Evolutionary conservation across 2,113 vertebrate species (phyloP).

Genomic region (Phalacrocorax aristotelis): DNA sequence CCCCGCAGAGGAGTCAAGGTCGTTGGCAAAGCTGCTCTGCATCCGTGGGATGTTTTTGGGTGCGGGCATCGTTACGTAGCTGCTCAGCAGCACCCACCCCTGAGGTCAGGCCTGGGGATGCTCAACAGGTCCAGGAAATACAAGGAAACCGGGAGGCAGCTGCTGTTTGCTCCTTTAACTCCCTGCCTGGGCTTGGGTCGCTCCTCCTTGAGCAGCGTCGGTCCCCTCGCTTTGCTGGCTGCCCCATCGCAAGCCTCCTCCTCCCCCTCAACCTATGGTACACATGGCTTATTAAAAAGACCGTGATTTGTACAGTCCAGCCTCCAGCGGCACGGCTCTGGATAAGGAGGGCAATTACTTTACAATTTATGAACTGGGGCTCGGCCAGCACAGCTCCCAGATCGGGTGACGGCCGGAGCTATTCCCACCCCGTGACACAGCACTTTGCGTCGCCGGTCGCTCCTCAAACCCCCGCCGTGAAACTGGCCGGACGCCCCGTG

Average conservation of each 20-base stretch:
- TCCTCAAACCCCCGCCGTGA: slow-evolving; percentile 29
- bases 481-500: slow-evolving; percentile 16
- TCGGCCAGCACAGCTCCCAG: slow-evolving; percentile 54
- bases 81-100: neutral
- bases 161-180: neutral
- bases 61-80: fast-evolving
- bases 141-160: neutral
- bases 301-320: slow-evolving; percentile 17
- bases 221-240: neutral
- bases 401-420: slow-evolving; percentile 42
- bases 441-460: slow-evolving; percentile 46
- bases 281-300: neutral
- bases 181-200: neutral
- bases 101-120: neutral
- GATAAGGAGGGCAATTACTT: slow-evolving; percentile 63
- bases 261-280: neutral
- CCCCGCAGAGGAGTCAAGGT: neutral
- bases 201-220: neutral
- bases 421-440: slow-evolving; percentile 66
- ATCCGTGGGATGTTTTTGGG: fast-evolving
- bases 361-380: slow-evolving; percentile 67
- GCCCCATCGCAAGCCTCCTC: neutral
- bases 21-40: neutral
- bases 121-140: neutral
- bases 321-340: slow-evolving; percentile 25